These are phyloP conservation scores for Odontesthes bonariensis DNA, from an alignment of 2,113 vertebrate species.

Conservation along the genomic window DNA sequence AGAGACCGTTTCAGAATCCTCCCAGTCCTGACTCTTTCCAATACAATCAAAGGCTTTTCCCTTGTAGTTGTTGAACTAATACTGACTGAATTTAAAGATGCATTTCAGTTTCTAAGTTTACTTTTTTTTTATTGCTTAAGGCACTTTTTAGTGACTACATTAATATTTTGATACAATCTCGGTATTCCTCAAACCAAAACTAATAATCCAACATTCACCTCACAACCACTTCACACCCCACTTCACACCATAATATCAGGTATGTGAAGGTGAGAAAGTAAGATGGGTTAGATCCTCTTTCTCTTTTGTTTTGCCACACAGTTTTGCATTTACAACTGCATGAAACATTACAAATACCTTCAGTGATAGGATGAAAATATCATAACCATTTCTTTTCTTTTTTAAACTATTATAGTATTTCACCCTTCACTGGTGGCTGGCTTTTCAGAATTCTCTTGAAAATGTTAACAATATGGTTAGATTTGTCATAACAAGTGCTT, in stretches of 20 bases:
- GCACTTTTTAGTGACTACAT: background rate
- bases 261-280: constrained; percentile 35
- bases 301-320: constrained; percentile 14
- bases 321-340: constrained; percentile 17
- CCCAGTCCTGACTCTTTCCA: background rate
- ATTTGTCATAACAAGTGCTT: background rate
- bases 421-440: background rate
- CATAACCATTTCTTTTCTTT: background rate
- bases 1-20: background rate
- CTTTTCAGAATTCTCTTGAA: background rate
- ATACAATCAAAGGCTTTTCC: background rate
- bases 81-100: background rate
- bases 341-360: background rate
- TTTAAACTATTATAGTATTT: constrained; percentile 7
- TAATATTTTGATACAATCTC: background rate
- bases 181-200: constrained; percentile 8
- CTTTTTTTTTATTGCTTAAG: no score
- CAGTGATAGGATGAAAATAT: background rate
- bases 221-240: constrained; percentile 34
- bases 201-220: constrained; percentile 31
- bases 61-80: background rate
- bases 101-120: background rate
- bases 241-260: constrained; percentile 22
- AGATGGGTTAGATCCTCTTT: constrained; percentile 22
- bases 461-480: background rate